Conservation (phyloP, 2,888 invertebrate species). For the Dorcus parallelipipedus region DNA sequence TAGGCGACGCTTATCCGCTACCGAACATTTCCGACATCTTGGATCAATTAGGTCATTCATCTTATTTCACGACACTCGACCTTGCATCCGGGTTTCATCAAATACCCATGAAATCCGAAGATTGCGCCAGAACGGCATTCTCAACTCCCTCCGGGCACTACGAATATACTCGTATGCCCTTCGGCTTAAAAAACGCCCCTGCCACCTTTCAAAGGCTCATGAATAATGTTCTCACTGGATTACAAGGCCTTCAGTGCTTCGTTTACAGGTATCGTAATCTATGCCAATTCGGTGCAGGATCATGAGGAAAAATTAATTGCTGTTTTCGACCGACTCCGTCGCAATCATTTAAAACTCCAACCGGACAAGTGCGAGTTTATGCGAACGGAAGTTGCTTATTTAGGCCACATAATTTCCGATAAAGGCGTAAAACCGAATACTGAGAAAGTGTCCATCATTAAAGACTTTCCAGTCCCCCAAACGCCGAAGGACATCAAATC, state of each 20-base stretch:
- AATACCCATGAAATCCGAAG: constrained; percentile 1
- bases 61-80: constrained; percentile 26
- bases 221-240: no score
- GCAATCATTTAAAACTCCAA: constrained; percentile 24
- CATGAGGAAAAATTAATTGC: constrained; percentile 26
- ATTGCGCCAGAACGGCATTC: no score
- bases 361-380: constrained; percentile 33
- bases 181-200: no score
- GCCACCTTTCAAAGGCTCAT: constrained; percentile 22
- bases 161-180: no score
- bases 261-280: no score
- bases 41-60: constrained; percentile 21
- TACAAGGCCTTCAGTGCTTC: no score
- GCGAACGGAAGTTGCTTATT: constrained; percentile 23
- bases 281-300: no score
- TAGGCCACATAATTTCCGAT: constrained; percentile 31
- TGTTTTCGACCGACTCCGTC: constrained; percentile 32
- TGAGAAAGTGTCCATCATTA: constrained; percentile 21
- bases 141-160: constrained; percentile 22
- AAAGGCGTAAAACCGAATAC: constrained; percentile 30
- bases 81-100: constrained; percentile 26
- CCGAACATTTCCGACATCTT: constrained; percentile 25
- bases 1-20: constrained; percentile 22
- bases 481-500: constrained; percentile 22
- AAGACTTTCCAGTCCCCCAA: constrained; percentile 23